phyloP scores from a whole-genome alignment of 1,140 invertebrate genomes.

The Dinoponera quadriceps region DNA sequence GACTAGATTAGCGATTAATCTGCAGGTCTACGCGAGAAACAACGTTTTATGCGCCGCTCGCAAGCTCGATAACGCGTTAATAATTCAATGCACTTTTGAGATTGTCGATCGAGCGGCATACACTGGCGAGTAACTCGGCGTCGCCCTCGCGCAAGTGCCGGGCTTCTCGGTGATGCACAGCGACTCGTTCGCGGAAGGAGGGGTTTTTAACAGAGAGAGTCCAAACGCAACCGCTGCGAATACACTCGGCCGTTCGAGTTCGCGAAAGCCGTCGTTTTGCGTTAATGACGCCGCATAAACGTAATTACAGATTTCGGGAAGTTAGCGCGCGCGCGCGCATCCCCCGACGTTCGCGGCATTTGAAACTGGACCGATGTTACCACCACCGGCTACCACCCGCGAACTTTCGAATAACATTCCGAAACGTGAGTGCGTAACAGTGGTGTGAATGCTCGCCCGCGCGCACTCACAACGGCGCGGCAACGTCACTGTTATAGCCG shows the following conservation, averaged over 20 bases:
- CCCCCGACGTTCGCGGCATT: slow-evolving; percentile 22
- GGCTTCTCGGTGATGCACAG: background rate
- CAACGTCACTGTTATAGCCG: slow-evolving; percentile 32
- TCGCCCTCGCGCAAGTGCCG: background rate
- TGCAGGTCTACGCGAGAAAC: background rate
- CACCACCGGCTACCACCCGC: slow-evolving; percentile 34
- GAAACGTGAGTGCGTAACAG: slow-evolving; percentile 47
- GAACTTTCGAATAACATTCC: slow-evolving; percentile 60
- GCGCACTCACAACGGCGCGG: background rate
- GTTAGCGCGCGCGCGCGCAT: slow-evolving; percentile 7
- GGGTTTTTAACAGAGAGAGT: slow-evolving; percentile 3
- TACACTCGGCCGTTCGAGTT: slow-evolving; percentile 6
- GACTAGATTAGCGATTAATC: slow-evolving; percentile 20
- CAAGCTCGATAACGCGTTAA: background rate
- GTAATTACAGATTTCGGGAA: slow-evolving; percentile 46
- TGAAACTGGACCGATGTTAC: slow-evolving; percentile 54
- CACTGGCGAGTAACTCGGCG: background rate
- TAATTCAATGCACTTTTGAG: background rate
- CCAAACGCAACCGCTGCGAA: background rate
- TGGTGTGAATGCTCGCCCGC: slow-evolving; percentile 32
- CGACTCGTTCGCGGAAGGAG: background rate
- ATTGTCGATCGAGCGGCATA: background rate
- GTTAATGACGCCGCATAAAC: slow-evolving; percentile 41
- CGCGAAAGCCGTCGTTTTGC: slow-evolving; percentile 29
- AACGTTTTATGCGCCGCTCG: background rate